phyloP scores from a whole-genome alignment of 2,888 invertebrate species.

The Actias luna region DNA sequence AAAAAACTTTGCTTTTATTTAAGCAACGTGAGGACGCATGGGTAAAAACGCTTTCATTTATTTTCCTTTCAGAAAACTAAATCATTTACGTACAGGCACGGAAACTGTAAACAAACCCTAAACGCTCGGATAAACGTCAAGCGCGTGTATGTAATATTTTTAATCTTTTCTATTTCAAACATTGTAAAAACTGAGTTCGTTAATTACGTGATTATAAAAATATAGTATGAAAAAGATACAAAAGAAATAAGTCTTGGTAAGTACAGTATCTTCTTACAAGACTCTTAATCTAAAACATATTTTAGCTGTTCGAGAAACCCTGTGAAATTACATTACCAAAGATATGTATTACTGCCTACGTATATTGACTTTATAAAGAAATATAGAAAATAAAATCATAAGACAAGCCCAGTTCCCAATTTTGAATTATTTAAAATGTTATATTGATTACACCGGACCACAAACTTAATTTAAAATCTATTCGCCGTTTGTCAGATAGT shows the following conservation, averaged over 20 bases:
- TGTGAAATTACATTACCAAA: conserved; percentile 12
- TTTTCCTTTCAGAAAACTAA: conserved; percentile 28
- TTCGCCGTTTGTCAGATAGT: not conserved
- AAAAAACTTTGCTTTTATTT: conserved; percentile 51
- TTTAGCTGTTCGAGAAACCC: no score
- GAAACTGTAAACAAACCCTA: not conserved
- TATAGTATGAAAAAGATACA: no score
- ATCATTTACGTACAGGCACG: conserved; percentile 20
- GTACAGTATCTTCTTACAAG: no score
- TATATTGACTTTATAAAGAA: not conserved
- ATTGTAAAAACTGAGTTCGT: no score
- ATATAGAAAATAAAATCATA: not conserved
- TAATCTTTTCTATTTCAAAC: no score
- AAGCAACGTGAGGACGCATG: conserved; percentile 35
- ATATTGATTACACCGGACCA: no score
- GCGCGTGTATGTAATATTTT: no score
- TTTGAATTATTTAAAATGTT: no score
- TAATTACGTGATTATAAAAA: no score
- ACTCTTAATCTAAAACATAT: no score
- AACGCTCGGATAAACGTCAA: not conserved
- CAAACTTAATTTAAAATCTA: not conserved
- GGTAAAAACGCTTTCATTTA: conserved; percentile 39
- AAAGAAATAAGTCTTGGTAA: no score
- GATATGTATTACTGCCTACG: not conserved
- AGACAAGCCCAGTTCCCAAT: not conserved